These are phyloP conservation scores for Siphamia tubifer DNA, from an alignment of 2,113 vertebrate species.

Conservation along the genomic window DNA sequence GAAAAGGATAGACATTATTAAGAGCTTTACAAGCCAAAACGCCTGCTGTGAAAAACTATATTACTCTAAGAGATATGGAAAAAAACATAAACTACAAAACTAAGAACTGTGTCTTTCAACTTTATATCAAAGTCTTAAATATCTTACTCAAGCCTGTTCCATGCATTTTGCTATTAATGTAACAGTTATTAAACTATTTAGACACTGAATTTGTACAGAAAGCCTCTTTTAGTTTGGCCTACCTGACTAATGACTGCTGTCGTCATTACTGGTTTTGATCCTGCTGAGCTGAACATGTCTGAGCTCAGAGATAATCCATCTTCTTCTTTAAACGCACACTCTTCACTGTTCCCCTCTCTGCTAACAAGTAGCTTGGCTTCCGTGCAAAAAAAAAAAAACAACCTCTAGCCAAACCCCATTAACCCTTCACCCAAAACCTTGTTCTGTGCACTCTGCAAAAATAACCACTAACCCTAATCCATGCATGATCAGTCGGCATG, in stretches of 20 bases:
- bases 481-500: conserved; percentile 2
- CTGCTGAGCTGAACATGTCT: conserved; percentile 33
- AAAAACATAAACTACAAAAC: too few species aligned
- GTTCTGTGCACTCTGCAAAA: conserved; percentile 30
- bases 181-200: neutral
- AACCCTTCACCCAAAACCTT: conserved; percentile 49
- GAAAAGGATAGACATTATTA: too few species aligned
- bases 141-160: neutral
- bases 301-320: conserved; percentile 46
- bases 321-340: conserved; percentile 16
- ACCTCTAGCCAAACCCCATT: conserved; percentile 25
- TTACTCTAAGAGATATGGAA: too few species aligned
- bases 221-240: neutral
- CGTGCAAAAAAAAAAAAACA: conserved; percentile 30
- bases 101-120: too few species aligned
- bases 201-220: neutral
- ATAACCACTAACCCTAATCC: conserved; percentile 57
- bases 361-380: conserved; percentile 48
- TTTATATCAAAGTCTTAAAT: neutral
- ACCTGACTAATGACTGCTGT: conserved; percentile 14
- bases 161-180: neutral
- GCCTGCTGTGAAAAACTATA: too few species aligned
- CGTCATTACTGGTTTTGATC: conserved; percentile 35
- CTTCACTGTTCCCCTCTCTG: neutral
- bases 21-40: too few species aligned